Evolutionary conservation across 1,140 invertebrate species (phyloP).

Genomic region (Leptestheria dahalacensis): DNA sequence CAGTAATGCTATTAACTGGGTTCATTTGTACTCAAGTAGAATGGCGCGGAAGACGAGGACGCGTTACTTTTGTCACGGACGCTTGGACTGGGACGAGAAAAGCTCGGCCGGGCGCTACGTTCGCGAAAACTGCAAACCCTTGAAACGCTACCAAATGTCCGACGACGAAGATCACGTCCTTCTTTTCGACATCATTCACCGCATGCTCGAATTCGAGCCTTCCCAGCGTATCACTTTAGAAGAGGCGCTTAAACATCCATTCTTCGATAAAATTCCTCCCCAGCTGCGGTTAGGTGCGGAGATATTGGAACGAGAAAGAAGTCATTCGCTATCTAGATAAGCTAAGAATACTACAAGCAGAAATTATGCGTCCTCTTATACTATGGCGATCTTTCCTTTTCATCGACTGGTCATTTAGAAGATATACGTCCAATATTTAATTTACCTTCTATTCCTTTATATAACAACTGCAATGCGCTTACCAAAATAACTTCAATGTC

Average conservation of each 20-base stretch:
- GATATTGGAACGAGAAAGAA: slow-evolving; percentile 37
- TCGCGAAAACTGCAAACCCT: slow-evolving; percentile 92
- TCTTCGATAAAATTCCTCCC: slow-evolving; percentile 70
- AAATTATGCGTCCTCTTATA: not conserved
- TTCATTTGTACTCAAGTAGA: slow-evolving; percentile 29
- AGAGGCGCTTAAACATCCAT: slow-evolving; percentile 81
- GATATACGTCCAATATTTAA: no score
- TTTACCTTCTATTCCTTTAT: no score
- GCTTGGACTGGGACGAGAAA: slow-evolving; percentile 88
- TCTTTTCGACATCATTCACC: slow-evolving; percentile 83
- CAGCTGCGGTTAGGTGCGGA: slow-evolving; percentile 49
- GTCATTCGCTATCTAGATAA: slow-evolving; percentile 43
- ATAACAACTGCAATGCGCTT: no score
- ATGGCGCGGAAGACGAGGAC: slow-evolving; percentile 95
- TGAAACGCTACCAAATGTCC: slow-evolving; percentile 75
- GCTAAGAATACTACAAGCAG: not conserved
- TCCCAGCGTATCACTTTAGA: slow-evolving; percentile 68
- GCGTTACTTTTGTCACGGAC: slow-evolving; percentile 89
- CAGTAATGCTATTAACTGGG: not conserved
- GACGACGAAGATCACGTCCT: slow-evolving; percentile 82
- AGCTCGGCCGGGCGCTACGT: slow-evolving; percentile 90
- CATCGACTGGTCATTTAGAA: not conserved
- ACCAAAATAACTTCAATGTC: no score
- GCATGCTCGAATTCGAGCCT: slow-evolving; percentile 96
- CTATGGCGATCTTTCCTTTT: no score